These are phyloP conservation scores for Drosophila ustulata DNA, from an alignment of 2,888 invertebrate genomes.

Conservation along the genomic window DNA sequence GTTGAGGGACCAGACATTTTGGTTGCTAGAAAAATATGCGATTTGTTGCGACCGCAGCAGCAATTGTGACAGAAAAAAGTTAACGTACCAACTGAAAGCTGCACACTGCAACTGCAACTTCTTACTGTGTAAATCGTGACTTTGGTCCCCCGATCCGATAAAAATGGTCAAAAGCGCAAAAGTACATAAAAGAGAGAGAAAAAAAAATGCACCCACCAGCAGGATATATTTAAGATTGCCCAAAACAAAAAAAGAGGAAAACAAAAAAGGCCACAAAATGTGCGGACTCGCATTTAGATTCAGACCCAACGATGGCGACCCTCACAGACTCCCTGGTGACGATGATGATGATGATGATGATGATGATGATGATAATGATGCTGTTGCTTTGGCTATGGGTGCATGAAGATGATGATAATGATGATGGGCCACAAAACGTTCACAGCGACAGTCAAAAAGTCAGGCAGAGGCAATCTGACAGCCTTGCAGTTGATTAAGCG, in stretches of 20 bases:
- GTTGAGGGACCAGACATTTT: conserved; percentile 25
- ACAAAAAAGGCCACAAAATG: conserved; percentile 69
- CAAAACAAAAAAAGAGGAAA: conserved; percentile 43
- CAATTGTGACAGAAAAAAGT: conserved; percentile 28
- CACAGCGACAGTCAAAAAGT: conserved; percentile 25
- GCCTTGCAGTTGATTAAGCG: conserved; percentile 76
- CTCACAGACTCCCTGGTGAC: conserved; percentile 34
- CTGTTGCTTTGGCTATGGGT: too few relatives aligned
- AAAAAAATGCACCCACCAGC: conserved; percentile 83
- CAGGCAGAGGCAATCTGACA: conserved; percentile 23
- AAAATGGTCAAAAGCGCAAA: conserved; percentile 63
- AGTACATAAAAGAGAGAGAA: conserved; percentile 59
- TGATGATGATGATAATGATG: conserved; percentile 21
- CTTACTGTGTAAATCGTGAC: conserved; percentile 81
- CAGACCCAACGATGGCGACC: conserved; percentile 59
- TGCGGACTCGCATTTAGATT: conserved; percentile 50
- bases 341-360: conserved; percentile 50
- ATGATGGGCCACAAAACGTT: conserved; percentile 57
- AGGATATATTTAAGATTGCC: conserved; percentile 83
- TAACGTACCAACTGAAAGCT: conserved; percentile 41
- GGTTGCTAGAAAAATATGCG: conserved; percentile 45
- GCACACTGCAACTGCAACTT: conserved; percentile 43
- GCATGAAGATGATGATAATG: conserved; percentile 31
- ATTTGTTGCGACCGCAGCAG: conserved; percentile 27
- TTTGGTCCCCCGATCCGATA: conserved; percentile 83